Base-by-base conservation (phyloP, 2,888 invertebrate genomes). In the Serrognathus titanus region DNA sequence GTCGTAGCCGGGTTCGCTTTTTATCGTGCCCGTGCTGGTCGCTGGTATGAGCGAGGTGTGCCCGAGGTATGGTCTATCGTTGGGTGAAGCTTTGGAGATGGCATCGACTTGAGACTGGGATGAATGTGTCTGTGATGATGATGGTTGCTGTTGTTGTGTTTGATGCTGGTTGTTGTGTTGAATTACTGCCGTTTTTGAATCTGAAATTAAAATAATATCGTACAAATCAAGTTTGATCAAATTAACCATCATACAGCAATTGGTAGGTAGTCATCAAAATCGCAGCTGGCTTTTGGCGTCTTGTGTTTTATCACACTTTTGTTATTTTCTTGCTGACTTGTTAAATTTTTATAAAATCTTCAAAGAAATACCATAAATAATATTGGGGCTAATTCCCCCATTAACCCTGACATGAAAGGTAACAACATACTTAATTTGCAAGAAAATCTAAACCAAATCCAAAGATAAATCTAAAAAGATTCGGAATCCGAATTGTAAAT, bases 41-140 rank as follows among this genome's bases (percentile, higher is more conserved):
- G 79, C 73, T 41, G 82, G 79, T 61, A 85, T 71, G 10, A 85
- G 73, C 4, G 83, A 81, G 16, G 83, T 83, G 68, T 84, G 84
- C 1, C 83, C 84, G 40, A 84, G 74, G 70, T 82, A 83, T 0
- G 80, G 80, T 11, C 79, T 70, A 36, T 79, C 74, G 9, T 71
- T 66, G 3, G 70, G 60, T 12, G 62, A 47, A 48, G 60, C 60
- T 57, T 55, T 57, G 12, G 59, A 53, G 24, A 61, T 51, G 38
- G 50, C 24, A 36, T 61, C 58, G 11, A 51, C 35, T 51, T 59
- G 58, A 11, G 60, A 60, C 48, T 53, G 49, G 11, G 61, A 52
- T 10, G 53, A 55, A 46, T 62, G 60, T 36, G 51, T 58, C 47
- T 59, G 61, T 13, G 61, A 43, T 51, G 50, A 46, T 12, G 53